Percentiles rank a stretch among this genome's conserved stretches.
phyloP scores from a whole-genome alignment of 2,888 invertebrate species.

The Synanthedon myopaeformis region DNA sequence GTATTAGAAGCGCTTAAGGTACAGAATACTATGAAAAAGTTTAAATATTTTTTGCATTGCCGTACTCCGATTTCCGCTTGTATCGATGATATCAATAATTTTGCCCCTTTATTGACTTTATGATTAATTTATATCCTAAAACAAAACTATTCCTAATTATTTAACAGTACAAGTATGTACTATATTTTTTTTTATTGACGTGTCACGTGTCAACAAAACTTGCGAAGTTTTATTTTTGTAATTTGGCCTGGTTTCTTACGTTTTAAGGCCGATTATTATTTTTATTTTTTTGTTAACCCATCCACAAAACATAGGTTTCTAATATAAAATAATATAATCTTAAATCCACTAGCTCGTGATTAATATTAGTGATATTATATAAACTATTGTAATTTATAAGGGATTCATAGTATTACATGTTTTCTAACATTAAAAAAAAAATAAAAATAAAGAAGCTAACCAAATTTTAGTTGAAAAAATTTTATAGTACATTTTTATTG shows the following conservation, averaged over 20 bases:
- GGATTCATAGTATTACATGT: slow-evolving; percentile 36
- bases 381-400: slow-evolving; percentile 27
- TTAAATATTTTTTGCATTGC: too few species aligned
- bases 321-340: slow-evolving; percentile 6
- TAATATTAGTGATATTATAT: slow-evolving; percentile 50
- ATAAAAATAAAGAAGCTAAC: slow-evolving; percentile 40
- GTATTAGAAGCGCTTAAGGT: too few species aligned
- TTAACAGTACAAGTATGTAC: too few species aligned
- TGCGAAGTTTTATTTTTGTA: not conserved
- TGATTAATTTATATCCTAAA: too few species aligned
- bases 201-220: too few species aligned
- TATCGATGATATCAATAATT: too few species aligned
- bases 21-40: too few species aligned
- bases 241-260: not conserved
- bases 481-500: slow-evolving; percentile 40
- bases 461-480: slow-evolving; percentile 50
- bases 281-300: slow-evolving; percentile 1
- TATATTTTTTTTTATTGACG: too few species aligned
- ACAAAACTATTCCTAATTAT: too few species aligned
- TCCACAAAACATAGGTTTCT: slow-evolving; percentile 1
- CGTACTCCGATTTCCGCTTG: too few species aligned
- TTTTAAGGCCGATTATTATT: slow-evolving; percentile 4
- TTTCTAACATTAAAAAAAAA: slow-evolving; percentile 19
- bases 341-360: slow-evolving; percentile 25
- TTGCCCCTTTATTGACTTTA: too few species aligned